A percentile compares a stretch with the other conserved stretches of the same genome.
Conservation (phyloP, 2,888 invertebrate genomes). For the Agrochola circellaris region DNA sequence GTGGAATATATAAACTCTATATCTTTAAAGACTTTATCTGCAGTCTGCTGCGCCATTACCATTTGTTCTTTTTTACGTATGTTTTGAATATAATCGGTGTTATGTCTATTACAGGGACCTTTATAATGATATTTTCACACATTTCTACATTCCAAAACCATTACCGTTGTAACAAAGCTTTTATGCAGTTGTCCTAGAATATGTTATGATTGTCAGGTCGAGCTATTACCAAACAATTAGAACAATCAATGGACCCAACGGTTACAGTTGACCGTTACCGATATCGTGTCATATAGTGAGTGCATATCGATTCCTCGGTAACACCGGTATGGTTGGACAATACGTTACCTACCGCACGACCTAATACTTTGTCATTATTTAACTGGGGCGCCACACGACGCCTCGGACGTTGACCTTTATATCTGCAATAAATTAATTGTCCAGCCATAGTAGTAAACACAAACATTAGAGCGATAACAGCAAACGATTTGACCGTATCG, state of each 20-base stretch:
- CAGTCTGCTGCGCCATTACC: background rate
- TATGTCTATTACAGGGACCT: background rate
- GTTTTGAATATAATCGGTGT: background rate
- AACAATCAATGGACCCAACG: slow-evolving; percentile 51
- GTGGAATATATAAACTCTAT: no score
- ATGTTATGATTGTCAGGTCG: slow-evolving; percentile 31
- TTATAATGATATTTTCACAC: background rate
- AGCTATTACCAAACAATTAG: slow-evolving; percentile 56
- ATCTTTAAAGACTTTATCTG: background rate
- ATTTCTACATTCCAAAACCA: background rate
- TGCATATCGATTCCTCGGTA: slow-evolving; percentile 66
- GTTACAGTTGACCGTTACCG: slow-evolving; percentile 65
- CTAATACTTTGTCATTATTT: slow-evolving; percentile 66
- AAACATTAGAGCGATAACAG: slow-evolving; percentile 37
- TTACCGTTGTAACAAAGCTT: slow-evolving; percentile 6
- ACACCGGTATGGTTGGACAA: slow-evolving; percentile 60
- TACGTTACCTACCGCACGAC: slow-evolving; percentile 58
- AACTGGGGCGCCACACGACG: slow-evolving; percentile 60
- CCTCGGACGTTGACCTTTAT: slow-evolving; percentile 65
- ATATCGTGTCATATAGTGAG: slow-evolving; percentile 57
- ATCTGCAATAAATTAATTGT: slow-evolving; percentile 60
- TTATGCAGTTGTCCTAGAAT: slow-evolving; percentile 14
- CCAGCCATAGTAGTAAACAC: slow-evolving; percentile 35
- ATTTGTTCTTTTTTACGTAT: background rate
- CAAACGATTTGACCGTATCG: slow-evolving; percentile 21